Base-by-base conservation (phyloP, 2,797 vertebrate genomes). In the Manis pentadactyla region DNA sequence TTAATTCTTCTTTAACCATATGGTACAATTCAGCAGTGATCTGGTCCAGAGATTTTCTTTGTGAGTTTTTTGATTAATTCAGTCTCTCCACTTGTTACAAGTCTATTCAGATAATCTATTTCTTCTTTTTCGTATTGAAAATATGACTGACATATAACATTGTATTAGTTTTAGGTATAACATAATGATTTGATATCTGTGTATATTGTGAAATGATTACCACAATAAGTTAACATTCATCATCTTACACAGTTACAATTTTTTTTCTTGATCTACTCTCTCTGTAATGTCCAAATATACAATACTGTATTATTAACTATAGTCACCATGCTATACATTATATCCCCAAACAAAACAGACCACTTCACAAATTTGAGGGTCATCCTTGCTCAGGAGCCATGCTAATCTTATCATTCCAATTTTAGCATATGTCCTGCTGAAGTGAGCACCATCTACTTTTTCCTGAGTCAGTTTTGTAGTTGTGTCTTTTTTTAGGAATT, bases 401-500 rank as follows among this genome's bases (percentile, higher is more conserved):
- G 74, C 6, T 53, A 75, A 14, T 19, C 46, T 51, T 75, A 75
- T n/a, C n/a, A 3, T 53, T 53, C 19, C 31, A 75, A 7, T 13
- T 75, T 34, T 53, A 34, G 46, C 23, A 2, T 34, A n/a, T 34
- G n/a, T 66, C 14, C 63, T 18, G 63, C 63, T 18, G n/a, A 34
- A 34, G n/a, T 34, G 63, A 66, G 63, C 71, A 31, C 42, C 51
- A 13, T 53, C 29, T 37, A 19, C 11, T 75, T 53, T 75, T n/a
- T 75, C 49, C 21, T 75, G 98, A 97, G 78, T 77, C 37, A 75
- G 49, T 75, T 75, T 73, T 82, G 23, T 53, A 53, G 71, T 88
- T 63, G 57, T 75, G 31, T 71, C 66, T 82, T 64, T n/a, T n/a
- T 81, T 73, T 34, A 88, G 34, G 34, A 64, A 17, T 73, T 81